Percentiles rank a stretch among this genome's conserved stretches.
These are phyloP conservation scores for Sinosuthora webbiana DNA, from an alignment of 2,113 vertebrate genomes.

Conservation along the genomic window DNA sequence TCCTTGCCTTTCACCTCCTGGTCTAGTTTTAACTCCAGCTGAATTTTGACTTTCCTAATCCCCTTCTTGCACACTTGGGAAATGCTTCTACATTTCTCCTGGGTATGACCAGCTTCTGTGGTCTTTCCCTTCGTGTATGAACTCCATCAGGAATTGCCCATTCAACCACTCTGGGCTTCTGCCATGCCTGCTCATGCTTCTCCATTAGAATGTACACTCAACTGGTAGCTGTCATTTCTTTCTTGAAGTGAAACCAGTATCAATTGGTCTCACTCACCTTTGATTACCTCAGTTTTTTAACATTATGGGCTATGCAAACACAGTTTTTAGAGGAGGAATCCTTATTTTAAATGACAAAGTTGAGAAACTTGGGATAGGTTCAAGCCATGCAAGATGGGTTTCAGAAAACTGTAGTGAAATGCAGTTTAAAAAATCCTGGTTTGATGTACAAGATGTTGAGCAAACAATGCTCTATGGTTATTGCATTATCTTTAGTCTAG, in stretches of 20 bases:
- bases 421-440: background rate
- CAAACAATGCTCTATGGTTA: background rate
- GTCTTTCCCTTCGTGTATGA: background rate
- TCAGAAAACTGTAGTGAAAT: background rate
- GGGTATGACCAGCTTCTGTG: background rate
- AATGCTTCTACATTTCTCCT: background rate
- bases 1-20: background rate
- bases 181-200: background rate
- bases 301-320: background rate
- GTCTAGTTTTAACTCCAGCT: background rate
- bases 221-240: background rate
- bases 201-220: background rate
- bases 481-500: background rate
- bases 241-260: background rate
- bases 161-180: background rate
- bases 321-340: background rate
- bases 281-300: background rate
- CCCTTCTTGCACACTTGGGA: background rate
- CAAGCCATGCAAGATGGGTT: background rate
- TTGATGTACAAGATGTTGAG: background rate
- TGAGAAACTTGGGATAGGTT: background rate
- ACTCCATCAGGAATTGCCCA: background rate
- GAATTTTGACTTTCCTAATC: background rate
- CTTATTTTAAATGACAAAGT: background rate
- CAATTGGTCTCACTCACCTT: background rate